Base-by-base conservation (phyloP, 2,113 vertebrate genomes). In the Rutilus rutilus region DNA sequence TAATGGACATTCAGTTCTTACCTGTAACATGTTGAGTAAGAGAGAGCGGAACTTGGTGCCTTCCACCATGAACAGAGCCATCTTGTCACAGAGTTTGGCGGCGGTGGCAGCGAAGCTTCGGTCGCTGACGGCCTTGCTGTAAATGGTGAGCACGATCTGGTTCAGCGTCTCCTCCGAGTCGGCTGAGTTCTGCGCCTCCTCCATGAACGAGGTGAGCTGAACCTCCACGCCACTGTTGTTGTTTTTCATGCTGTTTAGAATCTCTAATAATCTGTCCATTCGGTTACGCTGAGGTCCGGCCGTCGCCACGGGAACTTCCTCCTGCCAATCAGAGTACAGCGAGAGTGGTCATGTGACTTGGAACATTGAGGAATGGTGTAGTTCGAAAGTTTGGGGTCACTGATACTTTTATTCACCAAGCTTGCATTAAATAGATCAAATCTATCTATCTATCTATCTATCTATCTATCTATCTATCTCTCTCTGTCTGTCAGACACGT, bases 21-120 rank as follows among this genome's bases (percentile, higher is more conserved):
- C 98, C 97, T 99, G 98, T n/a, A 99, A 92, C 97, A 97, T 96
- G 92, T 99, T 99, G 92, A 99, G 97, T 4, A 99, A 96, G 74
- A 99, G 94, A 12, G 97, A 99, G 81, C 98, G 95, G 92, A 99
- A 99, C 91, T 98, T 99, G 92, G 98, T 99, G 78, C 98, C 98
- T 90, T 99, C 97, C 91, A 99, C 97, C 96, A 99, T 99, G 93
- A 99, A 99, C 65, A 98, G 95, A 0, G 98, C 97, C 98, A 99
- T 99, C 94, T 97, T 99, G 94, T 99, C 97, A 5, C 98, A 99
- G 59, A 99, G 97, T 89, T 95, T 97, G 86, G 97, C 98, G 0
- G 97, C 98, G 0, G 97, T 99, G 91, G 97, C 95, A n/a, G 98
- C 97, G 10, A 99, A 99, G 92, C 97, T 98, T 75, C 98, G 94